Percentiles rank a stretch among this genome's conserved stretches.
phyloP scores from a whole-genome alignment of 2,888 invertebrate species.

The Limnephilus auricula region DNA sequence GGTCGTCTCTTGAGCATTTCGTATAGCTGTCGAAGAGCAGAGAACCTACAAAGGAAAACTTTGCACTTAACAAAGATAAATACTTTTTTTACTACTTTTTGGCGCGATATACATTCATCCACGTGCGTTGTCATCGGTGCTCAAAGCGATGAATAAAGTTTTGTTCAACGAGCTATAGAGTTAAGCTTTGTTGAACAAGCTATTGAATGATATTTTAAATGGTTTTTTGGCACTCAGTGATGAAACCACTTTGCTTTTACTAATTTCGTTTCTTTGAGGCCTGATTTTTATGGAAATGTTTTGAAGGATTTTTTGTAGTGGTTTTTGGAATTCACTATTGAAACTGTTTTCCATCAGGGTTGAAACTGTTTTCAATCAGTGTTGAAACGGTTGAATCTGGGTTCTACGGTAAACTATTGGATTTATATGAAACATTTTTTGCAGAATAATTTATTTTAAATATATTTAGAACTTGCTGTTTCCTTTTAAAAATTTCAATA shows the following conservation, averaged over 20 bases:
- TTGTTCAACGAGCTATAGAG: neutral
- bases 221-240: neutral
- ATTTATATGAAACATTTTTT: neutral
- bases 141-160: neutral
- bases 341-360: neutral
- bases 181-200: neutral
- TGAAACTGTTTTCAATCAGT: neutral
- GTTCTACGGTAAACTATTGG: neutral
- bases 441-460: no score
- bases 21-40: conserved; percentile 20
- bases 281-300: neutral
- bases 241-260: neutral
- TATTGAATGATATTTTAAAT: neutral
- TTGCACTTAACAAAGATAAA: conserved; percentile 43
- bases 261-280: neutral
- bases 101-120: neutral
- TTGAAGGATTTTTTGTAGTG: neutral
- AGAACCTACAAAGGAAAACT: conserved; percentile 33
- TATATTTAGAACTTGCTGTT: no score
- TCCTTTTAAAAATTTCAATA: no score
- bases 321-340: neutral
- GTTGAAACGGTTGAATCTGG: no score
- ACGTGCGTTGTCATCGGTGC: neutral
- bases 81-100: conserved; percentile 32
- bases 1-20: conserved; percentile 17